Conservation (phyloP, 2,113 vertebrate genomes). For the Serinus canaria region DNA sequence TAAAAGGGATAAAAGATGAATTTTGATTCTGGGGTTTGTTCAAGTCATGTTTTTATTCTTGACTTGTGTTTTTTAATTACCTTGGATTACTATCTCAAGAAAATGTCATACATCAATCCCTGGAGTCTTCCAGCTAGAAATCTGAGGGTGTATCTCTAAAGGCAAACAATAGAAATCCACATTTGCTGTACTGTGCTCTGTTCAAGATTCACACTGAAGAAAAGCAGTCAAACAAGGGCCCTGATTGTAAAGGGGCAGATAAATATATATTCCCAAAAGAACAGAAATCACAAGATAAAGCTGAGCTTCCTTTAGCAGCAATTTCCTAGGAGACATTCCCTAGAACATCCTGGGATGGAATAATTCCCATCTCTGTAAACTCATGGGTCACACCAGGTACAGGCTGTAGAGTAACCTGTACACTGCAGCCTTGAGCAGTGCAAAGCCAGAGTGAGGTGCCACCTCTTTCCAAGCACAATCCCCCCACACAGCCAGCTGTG, state of each 20-base stretch:
- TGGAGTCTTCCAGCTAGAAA: background rate
- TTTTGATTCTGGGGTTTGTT: background rate
- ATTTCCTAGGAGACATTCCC: background rate
- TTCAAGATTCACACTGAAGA: background rate
- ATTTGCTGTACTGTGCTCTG: background rate
- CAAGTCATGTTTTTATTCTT: background rate
- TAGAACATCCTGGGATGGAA: background rate
- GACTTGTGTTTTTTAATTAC: background rate
- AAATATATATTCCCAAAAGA: background rate
- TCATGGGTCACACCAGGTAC: no score
- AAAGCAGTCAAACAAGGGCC: background rate
- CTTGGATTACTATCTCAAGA: background rate
- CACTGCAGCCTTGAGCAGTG: fast-evolving
- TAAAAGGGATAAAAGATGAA: background rate
- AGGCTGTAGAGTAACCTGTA: background rate
- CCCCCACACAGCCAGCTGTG: background rate
- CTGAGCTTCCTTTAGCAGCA: background rate
- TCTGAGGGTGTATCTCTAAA: background rate
- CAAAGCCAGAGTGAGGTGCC: background rate
- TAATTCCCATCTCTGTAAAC: background rate
- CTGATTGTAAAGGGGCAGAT: background rate
- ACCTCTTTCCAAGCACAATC: background rate
- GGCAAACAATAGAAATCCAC: background rate
- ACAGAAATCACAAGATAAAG: background rate
- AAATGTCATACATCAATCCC: background rate